Percentiles rank a stretch among this genome's conserved stretches.
phyloP scores from a whole-genome alignment of 2,797 vertebrate species.

The Thamnophis elegans region DNA sequence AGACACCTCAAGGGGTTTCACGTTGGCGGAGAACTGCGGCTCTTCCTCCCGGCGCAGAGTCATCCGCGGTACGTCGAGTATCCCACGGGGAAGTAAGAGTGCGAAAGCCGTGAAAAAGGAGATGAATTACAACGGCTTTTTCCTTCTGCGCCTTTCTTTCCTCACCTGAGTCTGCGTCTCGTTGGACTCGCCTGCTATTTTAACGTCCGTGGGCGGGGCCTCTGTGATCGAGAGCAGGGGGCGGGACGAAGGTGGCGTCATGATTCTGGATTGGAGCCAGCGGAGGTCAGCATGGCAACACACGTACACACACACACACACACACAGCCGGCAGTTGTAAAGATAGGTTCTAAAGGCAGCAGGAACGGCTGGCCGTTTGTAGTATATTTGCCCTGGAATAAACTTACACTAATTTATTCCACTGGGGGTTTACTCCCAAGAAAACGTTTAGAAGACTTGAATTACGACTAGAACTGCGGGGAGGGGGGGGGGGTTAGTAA shows the following conservation, averaged over 20 bases:
- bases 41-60: background rate
- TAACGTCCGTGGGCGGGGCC: slow-evolving; percentile 43
- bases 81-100: rapidly evolving
- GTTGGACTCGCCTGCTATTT: slow-evolving; percentile 42
- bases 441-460: background rate
- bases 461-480: background rate
- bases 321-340: background rate
- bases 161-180: background rate
- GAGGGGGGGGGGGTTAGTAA: background rate
- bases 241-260: background rate
- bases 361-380: background rate
- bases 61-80: background rate
- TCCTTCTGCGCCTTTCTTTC: rapidly evolving
- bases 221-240: background rate
- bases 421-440: background rate
- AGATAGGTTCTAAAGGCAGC: background rate
- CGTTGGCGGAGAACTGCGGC: background rate
- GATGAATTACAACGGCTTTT: rapidly evolving
- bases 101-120: background rate
- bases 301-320: background rate
- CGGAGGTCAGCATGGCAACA: slow-evolving; percentile 5
- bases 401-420: background rate
- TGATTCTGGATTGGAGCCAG: background rate
- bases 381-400: background rate
- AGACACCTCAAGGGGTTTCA: rapidly evolving